These are phyloP conservation scores for Motacilla alba DNA, from an alignment of 2,113 vertebrate species.

Conservation along the genomic window DNA sequence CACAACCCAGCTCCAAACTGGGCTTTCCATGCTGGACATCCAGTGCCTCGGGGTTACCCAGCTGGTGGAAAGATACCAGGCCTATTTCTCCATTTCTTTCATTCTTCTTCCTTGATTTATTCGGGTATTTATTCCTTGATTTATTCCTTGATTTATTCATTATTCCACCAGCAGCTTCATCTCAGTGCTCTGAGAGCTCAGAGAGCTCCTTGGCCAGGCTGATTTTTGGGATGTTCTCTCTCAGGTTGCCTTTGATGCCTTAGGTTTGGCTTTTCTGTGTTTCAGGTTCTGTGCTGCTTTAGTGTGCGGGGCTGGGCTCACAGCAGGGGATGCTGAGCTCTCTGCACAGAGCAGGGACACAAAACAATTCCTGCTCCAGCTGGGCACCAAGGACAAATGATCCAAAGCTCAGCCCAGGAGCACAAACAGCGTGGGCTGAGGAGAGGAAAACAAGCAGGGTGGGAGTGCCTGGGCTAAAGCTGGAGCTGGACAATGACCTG, in stretches of 20 bases:
- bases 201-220: conserved; percentile 64
- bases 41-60: not conserved
- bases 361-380: no score
- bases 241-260: conserved; percentile 35
- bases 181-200: not conserved
- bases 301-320: no score
- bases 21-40: not conserved
- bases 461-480: no score
- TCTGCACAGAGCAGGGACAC: no score
- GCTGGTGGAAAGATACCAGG: no score
- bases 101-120: not conserved
- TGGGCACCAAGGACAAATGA: no score
- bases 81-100: not conserved
- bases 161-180: not conserved
- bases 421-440: no score
- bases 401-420: no score
- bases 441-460: no score
- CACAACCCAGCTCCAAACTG: not conserved
- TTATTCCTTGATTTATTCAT: fast-evolving
- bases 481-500: no score
- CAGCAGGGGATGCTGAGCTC: no score
- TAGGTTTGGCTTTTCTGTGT: not conserved
- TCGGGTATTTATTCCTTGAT: not conserved
- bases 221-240: conserved; percentile 66
- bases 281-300: not conserved